A percentile compares a stretch with the other conserved stretches of the same genome.
Evolutionary conservation across 2,888 invertebrate species (phyloP).

Genomic region (Dione juno): DNA sequence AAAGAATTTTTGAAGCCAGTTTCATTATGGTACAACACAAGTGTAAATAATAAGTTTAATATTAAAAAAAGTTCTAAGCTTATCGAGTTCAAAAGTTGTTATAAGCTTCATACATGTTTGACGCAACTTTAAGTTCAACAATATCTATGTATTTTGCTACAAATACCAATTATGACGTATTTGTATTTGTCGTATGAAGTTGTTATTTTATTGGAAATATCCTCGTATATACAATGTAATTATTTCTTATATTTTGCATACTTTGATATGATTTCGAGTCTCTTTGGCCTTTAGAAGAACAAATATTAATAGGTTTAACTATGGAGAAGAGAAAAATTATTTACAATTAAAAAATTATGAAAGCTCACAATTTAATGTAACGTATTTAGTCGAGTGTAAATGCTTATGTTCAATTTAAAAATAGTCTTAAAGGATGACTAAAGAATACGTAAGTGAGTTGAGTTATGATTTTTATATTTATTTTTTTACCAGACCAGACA

Average conservation of each 20-base stretch:
- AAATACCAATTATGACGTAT: constrained; percentile 23
- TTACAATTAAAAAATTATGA: too few relatives aligned
- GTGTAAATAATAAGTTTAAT: constrained; percentile 39
- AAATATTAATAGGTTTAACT: background rate
- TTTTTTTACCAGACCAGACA: too few relatives aligned
- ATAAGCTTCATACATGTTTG: constrained; percentile 36
- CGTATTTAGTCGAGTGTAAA: too few relatives aligned
- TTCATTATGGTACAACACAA: constrained; percentile 16
- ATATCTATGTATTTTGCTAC: constrained; percentile 11
- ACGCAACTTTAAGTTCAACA: constrained; percentile 23
- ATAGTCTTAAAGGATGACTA: too few relatives aligned
- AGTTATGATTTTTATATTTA: too few relatives aligned
- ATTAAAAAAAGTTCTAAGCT: constrained; percentile 42
- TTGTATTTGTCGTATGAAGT: constrained; percentile 2
- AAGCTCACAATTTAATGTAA: too few relatives aligned
- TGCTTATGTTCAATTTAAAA: too few relatives aligned
- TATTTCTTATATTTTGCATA: background rate
- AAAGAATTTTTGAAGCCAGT: constrained; percentile 3
- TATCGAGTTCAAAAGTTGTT: constrained; percentile 34
- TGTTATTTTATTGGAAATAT: constrained; percentile 13
- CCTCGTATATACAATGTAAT: background rate
- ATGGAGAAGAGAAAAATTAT: too few relatives aligned
- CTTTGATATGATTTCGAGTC: too few relatives aligned
- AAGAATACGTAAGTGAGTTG: too few relatives aligned
- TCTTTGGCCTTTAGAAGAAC: background rate